Base-by-base conservation (phyloP, 2,113 vertebrate species). In the Heterocephalus glaber region DNA sequence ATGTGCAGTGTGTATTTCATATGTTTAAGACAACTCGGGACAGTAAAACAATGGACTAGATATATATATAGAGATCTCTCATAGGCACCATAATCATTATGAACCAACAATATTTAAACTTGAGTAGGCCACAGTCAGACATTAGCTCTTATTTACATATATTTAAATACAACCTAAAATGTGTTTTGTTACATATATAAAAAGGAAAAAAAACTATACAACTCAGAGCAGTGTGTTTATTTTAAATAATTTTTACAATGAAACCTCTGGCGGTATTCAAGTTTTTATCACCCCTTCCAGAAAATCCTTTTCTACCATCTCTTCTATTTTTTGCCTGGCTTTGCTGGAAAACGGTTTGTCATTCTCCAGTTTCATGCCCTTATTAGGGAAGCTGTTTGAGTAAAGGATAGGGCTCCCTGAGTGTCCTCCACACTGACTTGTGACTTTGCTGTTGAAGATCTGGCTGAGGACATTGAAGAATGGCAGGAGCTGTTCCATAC, bases 221-320 rank as follows among this genome's bases (percentile, higher is more conserved):
- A 52, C 96, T 85, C 89, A 95, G 97, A 92, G 63, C 79, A 95
- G 83, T 95, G 90, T 97, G 89, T 98, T 97, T 98, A 88, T 90
- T 98, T 97, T 96, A 88, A 98, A 97, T 96, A 97, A 98, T 96
- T 97, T 98, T n/a, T n/a, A n/a, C 95, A 95, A 77, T 19, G 65
- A 95, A 97, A 97, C 87, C 84, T 52, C 44, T 87, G 84, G 41
- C 24, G 77, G 47, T 72, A 74, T 90, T 99, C 98, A 99, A 80
- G 99, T 99, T 98, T 99, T 99, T 94, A 99, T 99, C 52, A 99
- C 92, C 0, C 99, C 99, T 98, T 99, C 99, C 38, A 99, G 98
- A 97, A 99, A 99, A 99, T 99, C 99, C 96, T 99, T 99, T 97
- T 99, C 99, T 38, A 99, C 99, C 99, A 99, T 99, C 98, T 99